phyloP scores from a whole-genome alignment of 2,113 vertebrate species.

The Callipepla squamata region DNA sequence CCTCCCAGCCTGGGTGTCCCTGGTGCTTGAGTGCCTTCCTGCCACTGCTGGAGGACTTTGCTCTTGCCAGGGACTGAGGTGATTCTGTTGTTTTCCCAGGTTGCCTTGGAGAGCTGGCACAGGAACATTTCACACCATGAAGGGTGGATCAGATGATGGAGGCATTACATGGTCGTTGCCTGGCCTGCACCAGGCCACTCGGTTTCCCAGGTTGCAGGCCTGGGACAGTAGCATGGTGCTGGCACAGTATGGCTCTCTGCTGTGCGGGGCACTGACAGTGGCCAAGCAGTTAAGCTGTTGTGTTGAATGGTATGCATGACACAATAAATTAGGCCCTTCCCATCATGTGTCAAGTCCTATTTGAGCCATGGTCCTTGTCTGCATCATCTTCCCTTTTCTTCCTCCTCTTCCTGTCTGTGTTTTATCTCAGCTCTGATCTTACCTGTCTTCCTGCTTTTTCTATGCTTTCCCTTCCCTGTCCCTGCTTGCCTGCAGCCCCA shows the following conservation, averaged over 20 bases:
- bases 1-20: neutral
- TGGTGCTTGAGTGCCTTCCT: fast-evolving
- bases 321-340: neutral
- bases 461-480: neutral
- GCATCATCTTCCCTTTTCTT: neutral
- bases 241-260: neutral
- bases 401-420: neutral
- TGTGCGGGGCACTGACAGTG: fast-evolving
- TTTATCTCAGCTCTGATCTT: neutral
- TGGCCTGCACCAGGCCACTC: neutral
- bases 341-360: neutral
- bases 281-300: neutral
- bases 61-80: neutral
- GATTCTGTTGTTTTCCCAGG: neutral
- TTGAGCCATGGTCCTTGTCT: neutral
- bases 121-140: neutral
- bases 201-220: fast-evolving
- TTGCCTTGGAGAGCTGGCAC: neutral
- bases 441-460: neutral
- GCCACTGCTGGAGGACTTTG: neutral
- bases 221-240: fast-evolving
- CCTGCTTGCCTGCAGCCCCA: neutral
- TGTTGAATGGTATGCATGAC: fast-evolving
- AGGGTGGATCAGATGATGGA: neutral
- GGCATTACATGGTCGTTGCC: neutral